phyloP scores from a whole-genome alignment of 2,113 vertebrate genomes.

The Thamnophis sirtalis region DNA sequence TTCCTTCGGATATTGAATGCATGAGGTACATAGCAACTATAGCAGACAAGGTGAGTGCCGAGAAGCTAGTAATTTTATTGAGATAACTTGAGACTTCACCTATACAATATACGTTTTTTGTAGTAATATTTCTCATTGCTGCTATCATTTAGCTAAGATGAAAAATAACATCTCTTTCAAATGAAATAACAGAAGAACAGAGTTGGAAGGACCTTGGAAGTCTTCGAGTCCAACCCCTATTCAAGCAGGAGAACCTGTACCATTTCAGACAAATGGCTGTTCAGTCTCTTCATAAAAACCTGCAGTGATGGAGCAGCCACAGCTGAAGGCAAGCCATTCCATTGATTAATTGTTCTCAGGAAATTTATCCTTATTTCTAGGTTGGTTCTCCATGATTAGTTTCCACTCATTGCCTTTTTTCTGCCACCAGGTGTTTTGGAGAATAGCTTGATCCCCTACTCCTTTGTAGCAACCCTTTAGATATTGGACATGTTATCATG shows the following conservation, averaged over 20 bases:
- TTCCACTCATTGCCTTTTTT: neutral
- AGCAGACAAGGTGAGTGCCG: conserved; percentile 87
- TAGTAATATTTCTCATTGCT: neutral
- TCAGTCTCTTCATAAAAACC: neutral
- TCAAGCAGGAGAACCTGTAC: neutral
- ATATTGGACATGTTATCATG: neutral
- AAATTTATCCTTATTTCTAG: neutral
- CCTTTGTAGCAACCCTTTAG: neutral
- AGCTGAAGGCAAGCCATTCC: neutral
- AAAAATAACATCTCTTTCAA: neutral
- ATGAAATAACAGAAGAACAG: neutral
- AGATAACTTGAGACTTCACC: neutral
- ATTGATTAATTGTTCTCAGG: neutral
- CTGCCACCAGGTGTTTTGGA: neutral
- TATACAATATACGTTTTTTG: neutral
- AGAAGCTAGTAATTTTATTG: neutral
- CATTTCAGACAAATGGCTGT: neutral
- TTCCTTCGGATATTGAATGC: conserved; percentile 97
- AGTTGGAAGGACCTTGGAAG: neutral
- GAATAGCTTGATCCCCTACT: neutral
- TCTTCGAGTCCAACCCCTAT: neutral
- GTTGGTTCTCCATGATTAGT: neutral
- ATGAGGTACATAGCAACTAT: conserved; percentile 99
- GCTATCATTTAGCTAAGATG: neutral
- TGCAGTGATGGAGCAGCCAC: no score